Conservation (phyloP, 92 coral and sea anemone genomes). For the Ricordea florida region DNA sequence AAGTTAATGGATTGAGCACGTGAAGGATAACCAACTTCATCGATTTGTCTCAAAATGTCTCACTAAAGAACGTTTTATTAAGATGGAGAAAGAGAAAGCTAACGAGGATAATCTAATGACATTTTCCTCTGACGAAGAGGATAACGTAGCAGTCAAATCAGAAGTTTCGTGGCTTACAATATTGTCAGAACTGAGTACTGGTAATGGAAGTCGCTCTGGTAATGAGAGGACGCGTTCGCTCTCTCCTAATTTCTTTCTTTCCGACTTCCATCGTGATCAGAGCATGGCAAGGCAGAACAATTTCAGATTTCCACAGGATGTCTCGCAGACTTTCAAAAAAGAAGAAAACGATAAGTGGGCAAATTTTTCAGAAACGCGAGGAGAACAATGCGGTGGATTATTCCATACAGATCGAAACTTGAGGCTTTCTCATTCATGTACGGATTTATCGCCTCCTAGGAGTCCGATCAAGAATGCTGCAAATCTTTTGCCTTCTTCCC, state of each 20-base stretch:
- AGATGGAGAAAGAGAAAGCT: constrained; percentile 30
- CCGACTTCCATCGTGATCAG: constrained; percentile 1
- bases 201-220: neutral
- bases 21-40: too few species aligned
- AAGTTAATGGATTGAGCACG: too few species aligned
- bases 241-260: neutral
- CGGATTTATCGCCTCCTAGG: constrained; percentile 54
- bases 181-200: constrained; percentile 48
- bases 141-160: constrained; percentile 17
- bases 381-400: neutral
- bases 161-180: constrained; percentile 67
- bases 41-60: too few species aligned
- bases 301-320: too few species aligned
- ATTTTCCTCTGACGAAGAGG: constrained; percentile 77
- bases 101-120: constrained; percentile 61
- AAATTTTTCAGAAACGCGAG: constrained; percentile 41
- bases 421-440: constrained; percentile 47
- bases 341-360: constrained; percentile 29
- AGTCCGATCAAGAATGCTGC: constrained; percentile 34
- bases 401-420: constrained; percentile 16
- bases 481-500: neutral
- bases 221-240: constrained; percentile 27
- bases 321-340: too few species aligned
- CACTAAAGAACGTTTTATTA: too few species aligned
- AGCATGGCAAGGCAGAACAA: neutral